Conservation (phyloP, 2,888 invertebrate genomes). For the Ophion ellenae region DNA sequence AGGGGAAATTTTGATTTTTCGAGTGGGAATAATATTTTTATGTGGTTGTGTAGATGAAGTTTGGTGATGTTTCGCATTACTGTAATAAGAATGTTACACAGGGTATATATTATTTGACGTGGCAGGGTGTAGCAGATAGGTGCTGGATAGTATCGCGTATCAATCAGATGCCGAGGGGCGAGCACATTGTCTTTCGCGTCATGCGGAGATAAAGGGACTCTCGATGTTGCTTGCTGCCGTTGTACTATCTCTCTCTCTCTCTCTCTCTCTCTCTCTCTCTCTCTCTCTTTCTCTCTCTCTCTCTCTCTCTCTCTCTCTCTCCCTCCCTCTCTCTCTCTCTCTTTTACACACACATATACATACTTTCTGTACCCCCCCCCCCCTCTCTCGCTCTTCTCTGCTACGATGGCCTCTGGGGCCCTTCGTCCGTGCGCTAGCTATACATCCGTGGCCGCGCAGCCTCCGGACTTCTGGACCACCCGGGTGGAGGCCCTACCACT, state of each 20-base stretch:
- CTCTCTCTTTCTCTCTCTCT: not conserved
- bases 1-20: too few relatives aligned
- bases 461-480: slow-evolving; percentile 78
- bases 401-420: slow-evolving; percentile 67
- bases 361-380: not conserved
- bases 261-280: slow-evolving; percentile 21
- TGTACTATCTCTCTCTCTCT: slow-evolving; percentile 36
- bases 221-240: slow-evolving; percentile 62
- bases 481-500: slow-evolving; percentile 74
- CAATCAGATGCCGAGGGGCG: slow-evolving; percentile 79
- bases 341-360: not conserved
- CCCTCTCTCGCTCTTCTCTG: slow-evolving; percentile 39
- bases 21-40: too few relatives aligned
- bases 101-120: slow-evolving; percentile 70
- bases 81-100: slow-evolving; percentile 64
- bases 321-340: not conserved
- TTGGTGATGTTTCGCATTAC: not conserved
- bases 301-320: slow-evolving; percentile 4
- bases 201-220: slow-evolving; percentile 78
- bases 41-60: not conserved
- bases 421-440: slow-evolving; percentile 33
- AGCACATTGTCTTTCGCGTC: slow-evolving; percentile 80
- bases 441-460: slow-evolving; percentile 42
- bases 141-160: slow-evolving; percentile 80
- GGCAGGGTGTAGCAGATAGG: slow-evolving; percentile 74